Conservation (phyloP, 2,113 vertebrate genomes). For the Microcebus jonahi region DNA sequence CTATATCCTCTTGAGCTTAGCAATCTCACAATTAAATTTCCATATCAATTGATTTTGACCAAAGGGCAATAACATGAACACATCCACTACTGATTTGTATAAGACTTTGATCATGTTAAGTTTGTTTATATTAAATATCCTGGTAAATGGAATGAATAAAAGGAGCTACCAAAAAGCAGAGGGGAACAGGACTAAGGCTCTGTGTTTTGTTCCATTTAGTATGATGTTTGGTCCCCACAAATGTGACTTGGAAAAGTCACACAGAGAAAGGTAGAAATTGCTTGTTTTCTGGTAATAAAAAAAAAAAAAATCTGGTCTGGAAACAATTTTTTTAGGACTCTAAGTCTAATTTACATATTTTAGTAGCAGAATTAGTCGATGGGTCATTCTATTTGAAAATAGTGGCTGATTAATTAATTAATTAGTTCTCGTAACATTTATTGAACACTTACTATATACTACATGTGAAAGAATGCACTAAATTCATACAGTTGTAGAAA, state of each 20-base stretch:
- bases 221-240: neutral
- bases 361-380: neutral
- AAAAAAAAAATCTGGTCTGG: neutral
- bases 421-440: neutral
- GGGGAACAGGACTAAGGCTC: neutral
- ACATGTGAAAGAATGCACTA: neutral
- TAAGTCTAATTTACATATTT: neutral
- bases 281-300: neutral
- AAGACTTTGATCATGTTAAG: neutral
- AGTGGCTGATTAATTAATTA: neutral
- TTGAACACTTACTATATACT: neutral
- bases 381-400: neutral
- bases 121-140: neutral
- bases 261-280: neutral
- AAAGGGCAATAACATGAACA: neutral
- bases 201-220: neutral
- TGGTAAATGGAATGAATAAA: neutral
- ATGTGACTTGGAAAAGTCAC: neutral
- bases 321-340: neutral
- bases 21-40: conserved; percentile 9
- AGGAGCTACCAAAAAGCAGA: neutral
- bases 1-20: neutral
- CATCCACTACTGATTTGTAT: neutral
- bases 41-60: conserved; percentile 10
- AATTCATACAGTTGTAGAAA: neutral